Conservation (phyloP, 1,140 invertebrate genomes). For the Lordiphosa mommai region DNA sequence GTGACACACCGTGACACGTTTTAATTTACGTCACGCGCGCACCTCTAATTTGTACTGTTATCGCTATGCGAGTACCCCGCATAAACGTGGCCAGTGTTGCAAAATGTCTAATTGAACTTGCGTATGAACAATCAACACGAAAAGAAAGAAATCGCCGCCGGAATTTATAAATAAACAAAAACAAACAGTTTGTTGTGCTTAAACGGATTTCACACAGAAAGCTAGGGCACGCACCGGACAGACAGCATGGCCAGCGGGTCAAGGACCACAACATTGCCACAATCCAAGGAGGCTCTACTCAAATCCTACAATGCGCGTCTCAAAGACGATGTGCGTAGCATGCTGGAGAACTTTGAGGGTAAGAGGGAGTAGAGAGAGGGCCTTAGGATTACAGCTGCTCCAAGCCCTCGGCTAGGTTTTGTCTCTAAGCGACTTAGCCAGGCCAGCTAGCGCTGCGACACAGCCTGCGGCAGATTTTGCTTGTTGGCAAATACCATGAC, state of each 20-base stretch:
- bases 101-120: neutral
- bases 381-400: slow-evolving; percentile 80
- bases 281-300: slow-evolving; percentile 95
- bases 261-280: slow-evolving; percentile 82
- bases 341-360: slow-evolving; percentile 98
- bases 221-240: too few relatives aligned
- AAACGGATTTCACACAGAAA: neutral
- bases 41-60: too few relatives aligned
- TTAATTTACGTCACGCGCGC: too few relatives aligned
- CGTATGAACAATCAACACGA: too few relatives aligned
- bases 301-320: slow-evolving; percentile 95
- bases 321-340: slow-evolving; percentile 97
- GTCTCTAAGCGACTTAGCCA: too few relatives aligned
- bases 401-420: slow-evolving; percentile 84
- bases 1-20: too few relatives aligned
- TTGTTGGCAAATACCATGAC: slow-evolving; percentile 30
- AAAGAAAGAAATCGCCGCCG: too few relatives aligned
- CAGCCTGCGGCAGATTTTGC: slow-evolving; percentile 14
- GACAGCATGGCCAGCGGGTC: slow-evolving; percentile 80
- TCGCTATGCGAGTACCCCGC: neutral
- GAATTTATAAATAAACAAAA: neutral
- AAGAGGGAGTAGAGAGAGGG: slow-evolving; percentile 25
- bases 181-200: too few relatives aligned
- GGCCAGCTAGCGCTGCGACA: neutral
- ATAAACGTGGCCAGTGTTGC: neutral